Evolutionary conservation across 1,140 invertebrate genomes (phyloP).

Genomic region (Belonocnema kinseyi): DNA sequence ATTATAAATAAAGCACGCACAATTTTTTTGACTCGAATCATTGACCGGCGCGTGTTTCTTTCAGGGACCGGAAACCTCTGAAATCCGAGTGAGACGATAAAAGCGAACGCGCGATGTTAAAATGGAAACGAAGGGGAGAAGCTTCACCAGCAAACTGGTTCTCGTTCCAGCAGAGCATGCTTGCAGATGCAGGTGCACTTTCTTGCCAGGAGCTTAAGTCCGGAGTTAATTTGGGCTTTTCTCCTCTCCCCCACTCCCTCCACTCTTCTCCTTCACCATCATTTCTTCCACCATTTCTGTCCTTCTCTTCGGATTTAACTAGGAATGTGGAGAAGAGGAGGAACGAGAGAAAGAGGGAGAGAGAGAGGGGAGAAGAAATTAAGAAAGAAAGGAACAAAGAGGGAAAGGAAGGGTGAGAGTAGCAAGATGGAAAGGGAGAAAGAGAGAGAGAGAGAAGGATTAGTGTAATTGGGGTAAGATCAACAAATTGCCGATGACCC

Average conservation of each 20-base stretch:
- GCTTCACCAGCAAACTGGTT: conserved; percentile 39
- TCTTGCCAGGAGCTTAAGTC: conserved; percentile 46
- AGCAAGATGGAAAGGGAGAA: not conserved
- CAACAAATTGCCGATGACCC: no score
- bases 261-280: conserved; percentile 8
- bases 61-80: conserved; percentile 2
- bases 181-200: conserved; percentile 55
- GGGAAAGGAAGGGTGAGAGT: not conserved
- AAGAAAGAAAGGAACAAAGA: conserved; percentile 24
- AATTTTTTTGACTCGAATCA: not conserved
- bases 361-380: conserved; percentile 31
- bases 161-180: conserved; percentile 47
- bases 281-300: not conserved
- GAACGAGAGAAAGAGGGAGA: not conserved
- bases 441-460: not conserved
- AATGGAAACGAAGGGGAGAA: conserved; percentile 39
- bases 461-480: not conserved
- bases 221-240: conserved; percentile 67
- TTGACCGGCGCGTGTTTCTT: not conserved
- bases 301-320: conserved; percentile 48
- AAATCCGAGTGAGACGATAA: conserved; percentile 36
- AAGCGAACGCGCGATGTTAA: conserved; percentile 18
- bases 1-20: not conserved
- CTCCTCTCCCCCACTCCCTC: conserved; percentile 32
- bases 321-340: conserved; percentile 58